Conservation (phyloP, 2,797 vertebrate genomes). For the Diceros bicornis region DNA sequence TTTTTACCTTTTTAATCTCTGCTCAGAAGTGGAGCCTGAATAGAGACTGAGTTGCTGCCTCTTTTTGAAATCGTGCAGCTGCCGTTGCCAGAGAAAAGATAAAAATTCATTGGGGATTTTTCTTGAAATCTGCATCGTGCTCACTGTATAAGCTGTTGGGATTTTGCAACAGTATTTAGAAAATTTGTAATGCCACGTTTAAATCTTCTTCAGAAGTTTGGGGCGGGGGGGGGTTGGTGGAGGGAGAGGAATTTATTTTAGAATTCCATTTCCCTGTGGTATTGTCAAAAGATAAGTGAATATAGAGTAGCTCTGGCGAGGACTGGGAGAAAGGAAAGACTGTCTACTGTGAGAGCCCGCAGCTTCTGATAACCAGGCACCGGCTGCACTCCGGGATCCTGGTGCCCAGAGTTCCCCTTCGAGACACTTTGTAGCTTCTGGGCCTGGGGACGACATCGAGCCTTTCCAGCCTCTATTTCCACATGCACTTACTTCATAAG, state of each 20-base stretch:
- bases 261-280: not conserved
- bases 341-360: rapidly evolving
- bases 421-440: not conserved
- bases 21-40: not conserved
- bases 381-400: not conserved
- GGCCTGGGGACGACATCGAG: not conserved
- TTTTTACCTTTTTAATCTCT: slow-evolving; percentile 38
- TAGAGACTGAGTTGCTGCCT: not conserved
- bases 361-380: not conserved
- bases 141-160: not conserved
- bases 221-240: too few species aligned
- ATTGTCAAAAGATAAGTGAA: not conserved
- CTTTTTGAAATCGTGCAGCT: not conserved
- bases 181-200: not conserved
- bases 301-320: rapidly evolving
- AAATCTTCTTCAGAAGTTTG: not conserved
- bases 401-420: not conserved
- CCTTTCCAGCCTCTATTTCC: not conserved
- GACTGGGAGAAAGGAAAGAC: not conserved
- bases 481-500: too few species aligned
- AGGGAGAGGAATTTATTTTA: not conserved
- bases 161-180: not conserved
- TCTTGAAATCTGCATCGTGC: not conserved
- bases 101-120: not conserved
- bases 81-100: not conserved